Conservation (phyloP, 2,797 vertebrate genomes). For the Euphonia xanthogaster region DNA sequence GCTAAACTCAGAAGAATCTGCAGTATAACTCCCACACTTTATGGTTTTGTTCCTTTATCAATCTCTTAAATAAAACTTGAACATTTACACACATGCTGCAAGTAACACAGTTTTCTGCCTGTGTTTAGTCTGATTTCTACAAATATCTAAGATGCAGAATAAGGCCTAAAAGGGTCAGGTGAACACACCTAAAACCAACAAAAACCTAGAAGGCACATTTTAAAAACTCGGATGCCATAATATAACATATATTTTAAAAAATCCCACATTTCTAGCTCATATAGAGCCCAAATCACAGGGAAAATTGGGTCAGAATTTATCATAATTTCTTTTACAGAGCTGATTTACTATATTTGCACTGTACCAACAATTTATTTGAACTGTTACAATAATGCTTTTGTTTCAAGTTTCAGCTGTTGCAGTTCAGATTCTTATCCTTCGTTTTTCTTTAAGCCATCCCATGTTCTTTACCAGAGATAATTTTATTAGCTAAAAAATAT, state of each 20-base stretch:
- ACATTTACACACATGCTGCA: background rate
- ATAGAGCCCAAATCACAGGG: background rate
- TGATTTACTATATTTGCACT: background rate
- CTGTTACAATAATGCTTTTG: background rate
- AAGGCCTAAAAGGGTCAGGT: background rate
- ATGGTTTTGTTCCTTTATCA: background rate
- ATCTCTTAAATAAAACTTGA: background rate
- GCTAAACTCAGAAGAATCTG: background rate
- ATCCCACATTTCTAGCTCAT: background rate
- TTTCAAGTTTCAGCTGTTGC: slow-evolving; percentile 16
- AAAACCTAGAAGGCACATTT: background rate
- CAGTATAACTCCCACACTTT: accelerated
- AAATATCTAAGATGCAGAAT: background rate
- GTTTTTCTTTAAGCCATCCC: background rate
- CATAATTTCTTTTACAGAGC: background rate
- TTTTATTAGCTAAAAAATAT: slow-evolving; percentile 3
- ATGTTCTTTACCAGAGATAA: slow-evolving; percentile 46
- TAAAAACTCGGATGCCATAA: background rate
- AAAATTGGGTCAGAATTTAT: background rate
- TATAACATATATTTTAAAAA: background rate
- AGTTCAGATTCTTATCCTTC: background rate
- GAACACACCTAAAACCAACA: background rate
- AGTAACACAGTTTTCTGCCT: no score
- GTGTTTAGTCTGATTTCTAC: no score
- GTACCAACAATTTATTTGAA: background rate